Base-by-base conservation (phyloP, 2,888 invertebrate genomes). In the Epinotia demarniana region DNA sequence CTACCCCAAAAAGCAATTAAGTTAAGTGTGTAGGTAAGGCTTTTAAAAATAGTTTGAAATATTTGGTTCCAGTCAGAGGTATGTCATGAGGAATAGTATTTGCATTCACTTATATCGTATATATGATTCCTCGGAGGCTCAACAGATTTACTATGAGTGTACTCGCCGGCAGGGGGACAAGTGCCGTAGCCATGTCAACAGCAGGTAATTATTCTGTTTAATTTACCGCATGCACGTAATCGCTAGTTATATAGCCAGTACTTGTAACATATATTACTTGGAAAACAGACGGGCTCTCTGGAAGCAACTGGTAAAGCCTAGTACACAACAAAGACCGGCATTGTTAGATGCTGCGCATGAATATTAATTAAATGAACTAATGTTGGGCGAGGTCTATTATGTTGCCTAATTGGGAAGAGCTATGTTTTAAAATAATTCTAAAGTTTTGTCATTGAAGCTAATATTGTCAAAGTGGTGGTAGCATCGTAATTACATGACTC, bases 231-330 rank as follows among this genome's bases (percentile, higher is more conserved):
- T 61, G 61, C 61, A 16, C 23, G 19, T 43, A 6, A 13, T 8
- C 53, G 53, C 23, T 27, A 64, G n/a, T 23, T 64, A 27, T 18
- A 43, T 8, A 13, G 5, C 18, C 6, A 23, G 46, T 67, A 57
- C n/a, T 19, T 9, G 33, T 39, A 12, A 9, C 0, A n/a, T 33
- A 39, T 43, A 57, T 19, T 60, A 46, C 46, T 58, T 23, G n/a
- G 11, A 27, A 11, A 60, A 16, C 16, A 27, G 23, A 43, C 69
- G 23, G 46, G 23, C 46, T 46, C 4, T 23, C 55, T 18, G 16
- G 55, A 39, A 23, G 63, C 64, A 72, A 64, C 72, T 64, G 64
- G 72, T 72, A 72, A 61, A 23, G 39, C 64, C 53, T 12, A 12
- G 43, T 12, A 64, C 64, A 46, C 58, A 43, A 71, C 62, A 55